A percentile compares a stretch with the other conserved stretches of the same genome.
These are phyloP conservation scores for Microhierax caerulescens DNA, from an alignment of 2,797 vertebrate genomes.

Conservation along the genomic window DNA sequence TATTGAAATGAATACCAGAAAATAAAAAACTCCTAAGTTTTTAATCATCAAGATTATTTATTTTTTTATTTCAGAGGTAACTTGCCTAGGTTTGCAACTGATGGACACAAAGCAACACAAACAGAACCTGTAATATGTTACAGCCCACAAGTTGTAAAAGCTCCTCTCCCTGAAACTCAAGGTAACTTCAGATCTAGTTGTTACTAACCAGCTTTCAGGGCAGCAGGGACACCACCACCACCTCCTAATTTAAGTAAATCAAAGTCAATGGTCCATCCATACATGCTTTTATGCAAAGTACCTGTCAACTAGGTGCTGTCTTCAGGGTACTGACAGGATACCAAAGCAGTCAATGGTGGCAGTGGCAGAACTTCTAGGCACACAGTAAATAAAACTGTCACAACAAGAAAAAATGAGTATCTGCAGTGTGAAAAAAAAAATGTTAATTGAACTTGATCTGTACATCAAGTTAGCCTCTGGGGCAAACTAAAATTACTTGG, in stretches of 20 bases:
- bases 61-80: background rate
- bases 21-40: background rate
- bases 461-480: background rate
- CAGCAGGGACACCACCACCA: background rate
- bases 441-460: background rate
- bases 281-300: background rate
- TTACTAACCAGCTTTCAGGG: background rate
- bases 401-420: constrained; percentile 10
- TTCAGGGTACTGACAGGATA: background rate
- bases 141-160: accelerated
- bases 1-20: background rate
- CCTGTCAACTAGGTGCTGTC: background rate
- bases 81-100: background rate
- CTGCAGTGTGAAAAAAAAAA: background rate
- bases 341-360: background rate
- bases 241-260: background rate
- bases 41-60: background rate
- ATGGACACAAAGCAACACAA: background rate
- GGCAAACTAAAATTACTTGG: constrained; percentile 2
- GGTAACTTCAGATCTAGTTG: background rate
- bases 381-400: constrained; percentile 33
- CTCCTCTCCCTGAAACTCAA: background rate
- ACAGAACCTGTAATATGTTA: accelerated
- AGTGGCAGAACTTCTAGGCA: background rate
- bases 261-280: background rate